A percentile compares a stretch with the other conserved stretches of the same genome.
Evolutionary conservation across 2,888 invertebrate genomes (phyloP).

Genomic region (Trimorus sp.): DNA sequence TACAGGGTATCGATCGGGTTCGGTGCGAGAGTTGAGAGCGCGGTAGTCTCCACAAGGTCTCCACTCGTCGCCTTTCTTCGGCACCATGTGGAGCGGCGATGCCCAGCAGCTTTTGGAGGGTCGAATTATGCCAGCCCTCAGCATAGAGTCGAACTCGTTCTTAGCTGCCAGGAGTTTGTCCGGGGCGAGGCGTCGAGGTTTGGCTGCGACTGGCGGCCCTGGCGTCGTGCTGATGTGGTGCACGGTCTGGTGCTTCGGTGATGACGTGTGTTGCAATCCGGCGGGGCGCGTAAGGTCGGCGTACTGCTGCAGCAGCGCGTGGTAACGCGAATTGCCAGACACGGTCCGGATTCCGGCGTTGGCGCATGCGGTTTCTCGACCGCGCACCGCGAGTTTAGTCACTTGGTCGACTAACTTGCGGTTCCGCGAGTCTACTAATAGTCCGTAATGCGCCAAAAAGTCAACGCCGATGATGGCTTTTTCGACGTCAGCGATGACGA

Average conservation of each 20-base stretch:
- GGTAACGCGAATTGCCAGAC: not conserved
- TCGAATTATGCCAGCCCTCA: not conserved
- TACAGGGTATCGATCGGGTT: not conserved
- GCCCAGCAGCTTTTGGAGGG: not conserved
- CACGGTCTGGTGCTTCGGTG: not conserved
- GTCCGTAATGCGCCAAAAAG: conserved; percentile 17
- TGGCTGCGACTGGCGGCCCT: conserved; percentile 20
- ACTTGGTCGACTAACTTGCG: not conserved
- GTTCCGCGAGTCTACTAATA: conserved; percentile 8
- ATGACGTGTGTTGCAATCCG: not conserved
- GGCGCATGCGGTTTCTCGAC: not conserved
- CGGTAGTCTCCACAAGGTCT: not conserved
- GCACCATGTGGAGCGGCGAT: not conserved
- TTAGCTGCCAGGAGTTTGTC: conserved; percentile 21
- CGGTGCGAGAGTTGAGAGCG: not conserved
- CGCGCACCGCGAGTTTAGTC: not conserved
- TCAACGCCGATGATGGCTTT: conserved; percentile 15
- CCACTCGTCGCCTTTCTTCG: not conserved
- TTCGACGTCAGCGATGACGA: conserved; percentile 6
- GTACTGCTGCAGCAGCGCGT: conserved; percentile 5
- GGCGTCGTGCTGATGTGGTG: conserved; percentile 28
- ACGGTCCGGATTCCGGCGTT: not conserved
- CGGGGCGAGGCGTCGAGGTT: conserved; percentile 26
- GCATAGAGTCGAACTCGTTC: conserved; percentile 17
- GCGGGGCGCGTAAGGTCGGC: not conserved